These are phyloP conservation scores for Gymnogyps californianus DNA, from an alignment of 2,113 vertebrate genomes.

Conservation along the genomic window DNA sequence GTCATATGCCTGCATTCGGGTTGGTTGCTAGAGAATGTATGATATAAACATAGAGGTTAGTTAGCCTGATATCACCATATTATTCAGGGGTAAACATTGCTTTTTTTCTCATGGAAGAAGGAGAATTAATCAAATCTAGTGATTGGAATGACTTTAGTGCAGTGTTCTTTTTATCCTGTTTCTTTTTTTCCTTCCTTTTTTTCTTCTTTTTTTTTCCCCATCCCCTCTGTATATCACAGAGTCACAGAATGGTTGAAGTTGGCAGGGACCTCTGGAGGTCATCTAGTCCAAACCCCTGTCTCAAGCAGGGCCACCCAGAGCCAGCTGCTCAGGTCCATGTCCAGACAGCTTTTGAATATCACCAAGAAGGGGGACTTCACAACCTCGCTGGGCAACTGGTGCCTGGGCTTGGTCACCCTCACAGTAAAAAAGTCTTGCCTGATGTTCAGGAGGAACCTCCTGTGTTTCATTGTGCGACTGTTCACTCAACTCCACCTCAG, in stretches of 20 bases:
- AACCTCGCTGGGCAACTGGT: background rate
- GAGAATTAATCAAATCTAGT: background rate
- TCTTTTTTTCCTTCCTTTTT: background rate
- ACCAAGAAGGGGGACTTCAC: background rate
- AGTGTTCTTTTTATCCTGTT: background rate
- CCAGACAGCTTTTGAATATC: background rate
- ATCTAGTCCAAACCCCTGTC: background rate
- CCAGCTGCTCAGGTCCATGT: background rate
- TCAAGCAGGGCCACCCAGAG: background rate
- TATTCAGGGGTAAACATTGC: background rate
- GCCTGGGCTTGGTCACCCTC: background rate
- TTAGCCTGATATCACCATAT: background rate
- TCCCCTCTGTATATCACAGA: background rate
- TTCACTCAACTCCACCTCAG: background rate
- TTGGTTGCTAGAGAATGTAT: background rate
- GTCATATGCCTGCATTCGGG: background rate
- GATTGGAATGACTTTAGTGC: background rate
- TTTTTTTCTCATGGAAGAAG: background rate
- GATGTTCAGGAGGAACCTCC: background rate
- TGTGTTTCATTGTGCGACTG: background rate
- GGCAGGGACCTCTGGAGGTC: background rate
- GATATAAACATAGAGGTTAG: background rate
- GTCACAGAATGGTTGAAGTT: background rate
- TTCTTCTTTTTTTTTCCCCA: background rate
- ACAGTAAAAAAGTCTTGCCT: no score